Evolutionary conservation across 2,888 invertebrate species (phyloP).

Genomic region (Ormyrus rosae): DNA sequence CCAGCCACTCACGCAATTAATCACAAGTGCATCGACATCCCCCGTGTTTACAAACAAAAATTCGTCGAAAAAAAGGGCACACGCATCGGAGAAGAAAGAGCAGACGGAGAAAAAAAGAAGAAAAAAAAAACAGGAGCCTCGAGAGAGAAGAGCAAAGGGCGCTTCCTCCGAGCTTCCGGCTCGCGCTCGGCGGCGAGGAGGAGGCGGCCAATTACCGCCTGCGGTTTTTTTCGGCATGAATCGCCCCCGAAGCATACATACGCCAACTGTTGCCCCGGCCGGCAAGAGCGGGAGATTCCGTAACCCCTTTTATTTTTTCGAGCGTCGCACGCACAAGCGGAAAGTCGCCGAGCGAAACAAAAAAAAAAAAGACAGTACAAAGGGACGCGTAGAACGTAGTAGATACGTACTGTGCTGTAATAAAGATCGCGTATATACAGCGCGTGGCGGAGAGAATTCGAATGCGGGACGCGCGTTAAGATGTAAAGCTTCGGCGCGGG

Average conservation of each 20-base stretch:
- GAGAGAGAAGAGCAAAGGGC: no score
- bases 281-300: background rate
- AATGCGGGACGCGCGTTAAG: no score
- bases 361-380: no score
- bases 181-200: background rate
- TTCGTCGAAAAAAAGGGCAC: background rate
- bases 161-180: slow-evolving; percentile 12
- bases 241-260: background rate
- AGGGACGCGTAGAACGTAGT: background rate
- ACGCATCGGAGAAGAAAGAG: background rate
- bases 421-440: no score
- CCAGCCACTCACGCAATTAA: no score
- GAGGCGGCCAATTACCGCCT: slow-evolving; percentile 19
- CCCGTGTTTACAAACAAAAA: slow-evolving; percentile 35
- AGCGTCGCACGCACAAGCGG: background rate
- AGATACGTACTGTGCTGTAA: no score
- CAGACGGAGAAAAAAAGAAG: background rate
- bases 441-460: no score
- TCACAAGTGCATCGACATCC: no score
- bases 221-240: slow-evolving; percentile 28
- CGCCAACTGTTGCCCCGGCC: slow-evolving; percentile 32
- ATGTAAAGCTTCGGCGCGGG: no score
- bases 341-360: no score
- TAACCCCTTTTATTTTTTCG: slow-evolving; percentile 15
- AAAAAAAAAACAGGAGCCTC: background rate